Percentiles rank a stretch among this genome's conserved stretches.
These are phyloP conservation scores for Lycodopsis pacificus DNA, from an alignment of 2,797 vertebrate genomes.

Conservation along the genomic window DNA sequence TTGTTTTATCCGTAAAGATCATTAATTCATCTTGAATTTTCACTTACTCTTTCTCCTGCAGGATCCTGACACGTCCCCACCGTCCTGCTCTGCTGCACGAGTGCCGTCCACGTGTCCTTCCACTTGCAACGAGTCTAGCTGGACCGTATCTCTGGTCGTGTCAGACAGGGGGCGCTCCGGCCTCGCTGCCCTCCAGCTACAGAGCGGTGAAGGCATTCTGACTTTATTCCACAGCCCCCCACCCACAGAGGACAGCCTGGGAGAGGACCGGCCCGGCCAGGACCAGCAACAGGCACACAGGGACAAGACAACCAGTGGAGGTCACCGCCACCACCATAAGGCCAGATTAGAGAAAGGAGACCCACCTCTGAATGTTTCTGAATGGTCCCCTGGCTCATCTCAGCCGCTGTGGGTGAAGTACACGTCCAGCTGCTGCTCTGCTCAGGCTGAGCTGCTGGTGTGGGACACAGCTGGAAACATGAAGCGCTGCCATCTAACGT, in stretches of 20 bases:
- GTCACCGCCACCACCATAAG: constrained; percentile 28
- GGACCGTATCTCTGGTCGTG: constrained; percentile 77
- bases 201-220: constrained; percentile 74
- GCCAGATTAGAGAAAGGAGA: constrained; percentile 67
- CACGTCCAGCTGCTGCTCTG: constrained; percentile 82
- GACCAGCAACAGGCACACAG: constrained; percentile 26
- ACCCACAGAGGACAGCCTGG: constrained; percentile 25
- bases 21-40: not conserved
- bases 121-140: constrained; percentile 72
- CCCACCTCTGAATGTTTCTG: constrained; percentile 73
- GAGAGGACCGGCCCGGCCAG: not conserved
- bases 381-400: constrained; percentile 60
- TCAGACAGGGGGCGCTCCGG: constrained; percentile 82
- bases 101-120: constrained; percentile 67
- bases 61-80: constrained; percentile 78
- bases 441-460: constrained; percentile 79
- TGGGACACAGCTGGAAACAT: constrained; percentile 81
- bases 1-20: not conserved
- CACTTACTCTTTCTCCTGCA: constrained; percentile 38
- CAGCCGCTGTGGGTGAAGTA: constrained; percentile 77
- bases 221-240: constrained; percentile 63
- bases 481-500: constrained; percentile 75
- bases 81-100: constrained; percentile 72
- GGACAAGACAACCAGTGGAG: constrained; percentile 5
- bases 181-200: constrained; percentile 80